Evolutionary conservation across 1,140 invertebrate genomes (phyloP).

Genomic region (Palaemon carinicauda): DNA sequence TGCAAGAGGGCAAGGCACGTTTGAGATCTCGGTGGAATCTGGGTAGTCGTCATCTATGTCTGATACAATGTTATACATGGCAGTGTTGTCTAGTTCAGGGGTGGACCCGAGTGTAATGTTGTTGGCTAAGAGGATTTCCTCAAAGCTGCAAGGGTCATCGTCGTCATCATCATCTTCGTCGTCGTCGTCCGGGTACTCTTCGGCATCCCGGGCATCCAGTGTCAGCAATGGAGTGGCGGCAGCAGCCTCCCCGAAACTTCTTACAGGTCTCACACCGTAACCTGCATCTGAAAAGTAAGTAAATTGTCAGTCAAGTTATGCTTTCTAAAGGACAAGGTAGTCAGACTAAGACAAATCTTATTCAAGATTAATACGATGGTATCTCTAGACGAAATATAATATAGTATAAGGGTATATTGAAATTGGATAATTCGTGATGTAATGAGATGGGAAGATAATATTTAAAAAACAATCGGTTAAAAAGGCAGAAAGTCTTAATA

Average conservation of each 20-base stretch:
- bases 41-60: conserved; percentile 34
- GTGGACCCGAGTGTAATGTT: conserved; percentile 36
- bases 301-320: too few species aligned
- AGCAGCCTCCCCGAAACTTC: background rate
- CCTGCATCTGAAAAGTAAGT: too few species aligned
- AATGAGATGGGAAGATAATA: background rate
- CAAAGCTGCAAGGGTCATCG: conserved; percentile 45
- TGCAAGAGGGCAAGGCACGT: conserved; percentile 9
- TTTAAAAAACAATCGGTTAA: background rate
- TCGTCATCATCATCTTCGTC: conserved; percentile 35
- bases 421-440: too few species aligned
- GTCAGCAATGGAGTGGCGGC: conserved; percentile 30
- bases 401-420: too few species aligned
- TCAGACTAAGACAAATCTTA: too few species aligned
- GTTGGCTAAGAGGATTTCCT: conserved; percentile 44
- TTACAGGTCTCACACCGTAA: background rate
- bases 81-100: conserved; percentile 8
- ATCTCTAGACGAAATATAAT: too few species aligned
- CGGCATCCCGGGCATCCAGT: conserved; percentile 6
- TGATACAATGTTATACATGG: conserved; percentile 44
- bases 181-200: conserved; percentile 6
- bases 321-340: too few species aligned
- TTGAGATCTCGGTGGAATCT: conserved; percentile 24
- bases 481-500: background rate
- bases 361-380: too few species aligned